Base-by-base conservation (phyloP, 2,797 vertebrate genomes). In the Falco columbarius region DNA sequence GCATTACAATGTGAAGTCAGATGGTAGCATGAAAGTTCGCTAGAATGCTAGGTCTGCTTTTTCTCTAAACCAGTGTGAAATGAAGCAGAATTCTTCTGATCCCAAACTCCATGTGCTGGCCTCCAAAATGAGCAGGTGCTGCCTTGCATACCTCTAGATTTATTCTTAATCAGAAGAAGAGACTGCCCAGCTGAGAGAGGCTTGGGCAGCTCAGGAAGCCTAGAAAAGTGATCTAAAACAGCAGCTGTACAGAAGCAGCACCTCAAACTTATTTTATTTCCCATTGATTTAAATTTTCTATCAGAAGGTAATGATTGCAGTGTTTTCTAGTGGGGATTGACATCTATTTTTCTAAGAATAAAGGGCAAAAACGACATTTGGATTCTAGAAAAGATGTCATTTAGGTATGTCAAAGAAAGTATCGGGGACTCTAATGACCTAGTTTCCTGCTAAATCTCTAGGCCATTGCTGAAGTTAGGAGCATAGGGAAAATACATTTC, bases 361-460 rank as follows among this genome's bases (percentile, higher is more conserved):
- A 94, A 95, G 90, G 81, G 81, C 71, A 94, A 94, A 97, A 95
- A 80, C 93, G 92, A 83, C 89, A 92, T 92, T 92, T 66, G 59
- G 89, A 93, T 96, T 93, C 81, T 44, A 90, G 89, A 93, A 93
- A 77, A 96, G 81, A 93, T 94, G 80, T 90, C 93, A 95, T 95
- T 93, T 93, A 94, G 83, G 72, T 91, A 13, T 96, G 94, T 92
- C 93, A 97, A 90, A 91, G 72, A 92, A 90, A 90, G 86, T 93
- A 84, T 77, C 14, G 15, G 63, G 71, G 91, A 93, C 95, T 97
- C 72, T 94, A 91, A 91, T 95, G 91, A 90, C 90, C 93, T 94
- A 94, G 90, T 95, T 97, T 96, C 86, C 83, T 89, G 63, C 76
- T 92, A 94, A 96, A 95, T 96, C 94, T 95, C 92, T 79, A 94